Evolutionary conservation across 2,113 vertebrate genomes (phyloP).

Genomic region (Alethe castanea): DNA sequence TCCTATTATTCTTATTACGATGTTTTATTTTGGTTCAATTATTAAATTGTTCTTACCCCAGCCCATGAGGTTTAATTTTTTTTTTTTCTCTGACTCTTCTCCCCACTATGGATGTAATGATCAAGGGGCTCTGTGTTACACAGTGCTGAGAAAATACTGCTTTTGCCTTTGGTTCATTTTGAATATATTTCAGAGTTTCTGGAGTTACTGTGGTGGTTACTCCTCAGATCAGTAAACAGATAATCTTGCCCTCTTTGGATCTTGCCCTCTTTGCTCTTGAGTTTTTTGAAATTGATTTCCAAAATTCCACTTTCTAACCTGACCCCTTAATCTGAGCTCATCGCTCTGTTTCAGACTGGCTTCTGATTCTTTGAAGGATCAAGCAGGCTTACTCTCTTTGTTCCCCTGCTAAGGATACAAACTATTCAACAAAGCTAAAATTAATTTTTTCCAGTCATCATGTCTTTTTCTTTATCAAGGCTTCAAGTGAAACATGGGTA

Average conservation of each 20-base stretch:
- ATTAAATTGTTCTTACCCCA: neutral
- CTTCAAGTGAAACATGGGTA: neutral
- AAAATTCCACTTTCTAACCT: neutral
- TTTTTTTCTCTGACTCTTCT: neutral
- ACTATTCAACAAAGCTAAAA: neutral
- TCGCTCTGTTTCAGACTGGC: neutral
- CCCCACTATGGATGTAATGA: neutral
- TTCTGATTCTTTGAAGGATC: constrained; percentile 24
- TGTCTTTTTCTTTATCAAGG: neutral
- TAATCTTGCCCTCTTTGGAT: neutral
- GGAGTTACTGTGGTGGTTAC: neutral
- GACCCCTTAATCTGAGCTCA: neutral
- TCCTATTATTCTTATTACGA: neutral
- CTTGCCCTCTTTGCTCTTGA: neutral
- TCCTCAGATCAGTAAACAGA: neutral
- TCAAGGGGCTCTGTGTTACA: neutral
- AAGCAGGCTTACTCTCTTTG: constrained; percentile 3
- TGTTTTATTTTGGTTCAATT: neutral
- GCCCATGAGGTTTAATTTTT: neutral
- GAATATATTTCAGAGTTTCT: neutral
- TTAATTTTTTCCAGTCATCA: neutral
- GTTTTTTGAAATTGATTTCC: constrained; percentile 1
- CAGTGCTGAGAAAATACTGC: neutral
- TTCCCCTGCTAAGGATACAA: neutral
- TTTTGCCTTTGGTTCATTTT: neutral